Evolutionary conservation across 2,113 vertebrate genomes (phyloP).

Genomic region (Cynopterus brachyotis): DNA sequence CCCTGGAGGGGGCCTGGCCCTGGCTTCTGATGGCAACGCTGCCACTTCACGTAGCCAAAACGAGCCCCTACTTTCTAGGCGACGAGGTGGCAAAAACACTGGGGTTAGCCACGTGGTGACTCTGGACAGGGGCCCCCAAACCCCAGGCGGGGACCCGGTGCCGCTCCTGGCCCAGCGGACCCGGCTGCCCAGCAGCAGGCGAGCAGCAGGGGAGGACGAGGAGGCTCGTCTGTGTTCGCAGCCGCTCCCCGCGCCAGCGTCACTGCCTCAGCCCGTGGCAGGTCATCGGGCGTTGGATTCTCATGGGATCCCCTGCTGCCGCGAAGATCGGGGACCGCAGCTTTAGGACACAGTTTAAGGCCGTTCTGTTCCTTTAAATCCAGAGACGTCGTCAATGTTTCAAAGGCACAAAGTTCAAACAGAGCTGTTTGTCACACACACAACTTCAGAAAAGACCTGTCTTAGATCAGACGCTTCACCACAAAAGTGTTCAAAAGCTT

Average conservation of each 20-base stretch:
- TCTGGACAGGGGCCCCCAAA: neutral
- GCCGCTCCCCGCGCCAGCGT: too few species aligned
- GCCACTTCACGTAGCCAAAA: neutral
- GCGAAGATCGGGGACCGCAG: too few species aligned
- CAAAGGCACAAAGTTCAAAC: conserved; percentile 23
- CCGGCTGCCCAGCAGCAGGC: too few species aligned
- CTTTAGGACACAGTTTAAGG: neutral
- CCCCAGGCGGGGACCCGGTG: too few species aligned
- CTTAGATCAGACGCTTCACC: neutral
- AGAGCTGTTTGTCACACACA: neutral
- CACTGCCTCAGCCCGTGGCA: too few species aligned
- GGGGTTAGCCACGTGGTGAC: neutral
- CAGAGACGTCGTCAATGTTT: neutral
- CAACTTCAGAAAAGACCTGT: neutral
- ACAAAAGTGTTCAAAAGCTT: neutral
- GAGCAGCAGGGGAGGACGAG: too few species aligned
- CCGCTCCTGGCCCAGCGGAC: too few species aligned
- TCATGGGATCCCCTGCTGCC: too few species aligned
- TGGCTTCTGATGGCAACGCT: neutral
- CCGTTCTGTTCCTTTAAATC: neutral
- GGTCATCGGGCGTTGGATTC: too few species aligned
- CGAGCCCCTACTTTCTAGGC: conserved; percentile 34
- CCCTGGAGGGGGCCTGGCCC: neutral
- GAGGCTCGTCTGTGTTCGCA: too few species aligned
- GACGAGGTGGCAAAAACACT: neutral